Percentiles rank a stretch among this genome's conserved stretches.
These are phyloP conservation scores for Menidia beryllina DNA, from an alignment of 2,113 vertebrate species.

Conservation along the genomic window DNA sequence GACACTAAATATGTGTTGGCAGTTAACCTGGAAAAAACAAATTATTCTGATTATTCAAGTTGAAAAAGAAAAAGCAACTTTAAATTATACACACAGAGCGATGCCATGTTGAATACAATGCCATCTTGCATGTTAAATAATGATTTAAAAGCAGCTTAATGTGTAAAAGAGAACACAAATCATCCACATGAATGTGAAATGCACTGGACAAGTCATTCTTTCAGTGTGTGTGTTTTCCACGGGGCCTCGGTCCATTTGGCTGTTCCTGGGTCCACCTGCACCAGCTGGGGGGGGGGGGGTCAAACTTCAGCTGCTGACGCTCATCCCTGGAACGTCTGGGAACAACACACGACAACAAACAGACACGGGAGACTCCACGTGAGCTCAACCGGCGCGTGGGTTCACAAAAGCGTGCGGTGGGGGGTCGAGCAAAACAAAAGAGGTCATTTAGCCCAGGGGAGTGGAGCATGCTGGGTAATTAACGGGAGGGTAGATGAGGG, in stretches of 20 bases:
- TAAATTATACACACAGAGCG: too few relatives aligned
- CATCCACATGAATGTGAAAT: too few relatives aligned
- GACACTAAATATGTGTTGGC: too few relatives aligned
- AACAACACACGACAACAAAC: slow-evolving; percentile 21
- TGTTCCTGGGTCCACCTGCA: background rate
- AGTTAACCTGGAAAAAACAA: too few relatives aligned
- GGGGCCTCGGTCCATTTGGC: too few relatives aligned
- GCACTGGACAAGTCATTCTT: too few relatives aligned
- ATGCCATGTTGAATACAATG: too few relatives aligned
- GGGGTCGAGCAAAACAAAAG: slow-evolving; percentile 57
- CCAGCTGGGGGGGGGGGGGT: background rate
- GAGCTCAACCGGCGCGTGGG: slow-evolving; percentile 38
- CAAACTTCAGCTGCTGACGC: background rate
- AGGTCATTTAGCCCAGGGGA: slow-evolving; percentile 50
- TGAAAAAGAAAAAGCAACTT: too few relatives aligned
- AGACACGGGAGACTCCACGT: slow-evolving; percentile 18
- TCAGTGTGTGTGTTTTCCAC: too few relatives aligned
- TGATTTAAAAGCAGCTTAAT: background rate
- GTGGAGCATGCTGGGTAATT: slow-evolving; percentile 73
- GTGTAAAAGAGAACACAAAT: background rate
- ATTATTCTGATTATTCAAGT: too few relatives aligned
- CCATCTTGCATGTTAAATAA: too few relatives aligned
- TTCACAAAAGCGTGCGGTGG: slow-evolving; percentile 58
- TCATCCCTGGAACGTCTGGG: slow-evolving; percentile 67
- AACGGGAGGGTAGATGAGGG: slow-evolving; percentile 56